Base-by-base conservation (phyloP, 2,888 invertebrate species). In the Atethmia centrago region DNA sequence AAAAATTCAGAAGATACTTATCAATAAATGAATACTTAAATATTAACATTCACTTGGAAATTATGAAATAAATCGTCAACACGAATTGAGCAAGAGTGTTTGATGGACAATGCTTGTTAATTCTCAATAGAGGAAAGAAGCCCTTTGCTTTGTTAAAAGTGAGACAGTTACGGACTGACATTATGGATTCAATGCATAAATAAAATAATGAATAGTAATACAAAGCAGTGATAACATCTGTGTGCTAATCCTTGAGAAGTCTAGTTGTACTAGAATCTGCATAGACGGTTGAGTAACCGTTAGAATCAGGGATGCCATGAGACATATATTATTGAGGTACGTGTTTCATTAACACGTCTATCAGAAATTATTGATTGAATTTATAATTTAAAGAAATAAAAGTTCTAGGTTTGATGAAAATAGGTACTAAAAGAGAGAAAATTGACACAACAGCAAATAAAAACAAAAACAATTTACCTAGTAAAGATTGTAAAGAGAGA, bases 231-330 rank as follows among this genome's bases (percentile, higher is more conserved):
- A 67, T 77, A 67, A 74, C 3, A 78, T 80, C 73, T 31, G 21
- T 28, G 51, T 1, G 25, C 53, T 68, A 78, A 85, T 76, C 88
- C 87, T 88, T 88, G 88, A 87, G 71, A 83, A 82, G 88, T 85
- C 84, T 68, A 77, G 78, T 87, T 84, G 72, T 76, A 77, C 83
- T 58, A 71, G 49, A 62, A 51, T 71, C 71, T 58, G 21, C 49
- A 79, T 51, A 21, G 71, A 69, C 62, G 73, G 82, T 80, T 75
- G 66, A 67, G 31, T 73, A 82, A 84, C 75, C 66, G 61, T 71
- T 71, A 65, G 0, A 3, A 5, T 1, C 55, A 83, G 78, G 83
- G 83, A 12, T 81, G 70, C 0, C 73, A 9, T 4, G 8, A 3
- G 16, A 51, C 16, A n/a, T 8, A 58, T 12, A 51, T 14, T 16